These are phyloP conservation scores for Eurystomus gularis DNA, from an alignment of 2,113 vertebrate species.

Conservation along the genomic window DNA sequence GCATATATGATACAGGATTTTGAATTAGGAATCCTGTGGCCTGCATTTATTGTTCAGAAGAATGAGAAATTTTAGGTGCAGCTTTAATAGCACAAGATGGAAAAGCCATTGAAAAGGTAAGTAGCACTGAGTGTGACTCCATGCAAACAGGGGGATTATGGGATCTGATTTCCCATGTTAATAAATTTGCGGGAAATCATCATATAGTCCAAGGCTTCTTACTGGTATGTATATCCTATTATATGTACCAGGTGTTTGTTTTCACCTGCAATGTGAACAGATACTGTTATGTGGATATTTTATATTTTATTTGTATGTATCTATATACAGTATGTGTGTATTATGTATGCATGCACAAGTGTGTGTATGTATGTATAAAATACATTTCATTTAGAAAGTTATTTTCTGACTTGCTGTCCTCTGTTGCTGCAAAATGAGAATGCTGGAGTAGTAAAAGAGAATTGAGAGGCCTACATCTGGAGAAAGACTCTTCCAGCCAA, in stretches of 20 bases:
- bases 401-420: background rate
- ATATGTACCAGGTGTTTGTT: background rate
- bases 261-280: background rate
- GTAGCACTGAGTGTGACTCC: background rate
- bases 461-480: background rate
- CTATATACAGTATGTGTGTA: background rate
- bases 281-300: background rate
- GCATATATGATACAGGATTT: background rate
- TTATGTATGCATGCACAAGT: fast-evolving
- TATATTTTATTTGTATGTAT: background rate
- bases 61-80: background rate
- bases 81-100: background rate
- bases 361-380: background rate
- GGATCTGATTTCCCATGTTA: background rate
- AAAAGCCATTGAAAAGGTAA: background rate
- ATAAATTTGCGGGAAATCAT: background rate
- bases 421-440: background rate
- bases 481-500: background rate
- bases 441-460: background rate
- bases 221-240: background rate
- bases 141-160: fast-evolving
- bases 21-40: background rate
- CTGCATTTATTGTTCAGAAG: background rate
- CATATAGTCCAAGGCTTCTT: background rate
- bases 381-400: background rate